Conservation (phyloP, 2,797 vertebrate genomes). For the Enteromius treurensis region DNA sequence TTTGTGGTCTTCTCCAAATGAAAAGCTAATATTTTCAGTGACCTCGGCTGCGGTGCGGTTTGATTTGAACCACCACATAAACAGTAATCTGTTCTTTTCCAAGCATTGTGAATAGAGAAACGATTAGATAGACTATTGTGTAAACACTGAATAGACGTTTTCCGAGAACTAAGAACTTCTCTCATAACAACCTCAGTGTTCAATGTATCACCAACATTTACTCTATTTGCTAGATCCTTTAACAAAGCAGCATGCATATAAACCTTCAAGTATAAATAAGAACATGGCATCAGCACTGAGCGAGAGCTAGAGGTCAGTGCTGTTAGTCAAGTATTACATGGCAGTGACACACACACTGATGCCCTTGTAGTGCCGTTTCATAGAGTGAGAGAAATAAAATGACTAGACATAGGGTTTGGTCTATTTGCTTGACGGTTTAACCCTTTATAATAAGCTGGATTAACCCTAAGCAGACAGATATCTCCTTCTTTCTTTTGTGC, state of each 20-base stretch:
- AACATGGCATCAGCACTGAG: not conserved
- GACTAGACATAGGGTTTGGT: not conserved
- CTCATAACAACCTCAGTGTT: not conserved
- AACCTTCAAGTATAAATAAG: not conserved
- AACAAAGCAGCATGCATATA: slow-evolving; percentile 7
- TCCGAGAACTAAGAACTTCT: slow-evolving; percentile 4
- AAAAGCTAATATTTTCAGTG: slow-evolving; percentile 20
- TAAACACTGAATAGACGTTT: slow-evolving; percentile 18
- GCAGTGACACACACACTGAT: not conserved
- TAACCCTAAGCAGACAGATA: not conserved
- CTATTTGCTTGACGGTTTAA: not conserved
- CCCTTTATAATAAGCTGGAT: slow-evolving; percentile 7
- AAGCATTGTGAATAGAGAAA: slow-evolving; percentile 5
- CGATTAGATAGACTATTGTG: not conserved
- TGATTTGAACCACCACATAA: slow-evolving; percentile 9
- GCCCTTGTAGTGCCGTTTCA: not conserved
- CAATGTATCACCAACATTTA: not conserved
- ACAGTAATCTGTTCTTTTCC: slow-evolving; percentile 9
- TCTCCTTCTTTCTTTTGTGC: not conserved
- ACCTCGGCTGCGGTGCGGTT: not conserved
- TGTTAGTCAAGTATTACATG: slow-evolving; percentile 29
- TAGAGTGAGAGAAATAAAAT: not conserved
- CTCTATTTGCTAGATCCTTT: slow-evolving; percentile 16
- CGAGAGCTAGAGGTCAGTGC: not conserved
- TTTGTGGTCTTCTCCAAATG: slow-evolving; percentile 13